Percentiles rank a stretch among this genome's conserved stretches.
Conservation (phyloP, 2,113 vertebrate species). For the Ctenomys sociabilis region DNA sequence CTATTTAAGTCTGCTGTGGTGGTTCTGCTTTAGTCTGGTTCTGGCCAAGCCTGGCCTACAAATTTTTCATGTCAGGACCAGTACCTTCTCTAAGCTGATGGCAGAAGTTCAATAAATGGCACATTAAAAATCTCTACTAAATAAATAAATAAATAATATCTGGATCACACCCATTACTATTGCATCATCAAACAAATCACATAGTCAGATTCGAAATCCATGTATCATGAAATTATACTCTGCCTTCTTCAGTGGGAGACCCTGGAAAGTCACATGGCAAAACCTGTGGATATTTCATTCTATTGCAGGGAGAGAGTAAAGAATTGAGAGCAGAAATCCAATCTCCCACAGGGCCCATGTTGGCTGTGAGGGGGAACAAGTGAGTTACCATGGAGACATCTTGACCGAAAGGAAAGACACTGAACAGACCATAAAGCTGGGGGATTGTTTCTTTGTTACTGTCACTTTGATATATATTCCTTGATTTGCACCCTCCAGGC, state of each 20-base stretch:
- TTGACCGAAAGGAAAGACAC: constrained; percentile 27
- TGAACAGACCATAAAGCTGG: neutral
- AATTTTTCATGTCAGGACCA: neutral
- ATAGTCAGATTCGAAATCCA: neutral
- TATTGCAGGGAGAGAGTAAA: neutral
- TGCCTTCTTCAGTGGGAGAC: neutral
- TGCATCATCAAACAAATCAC: neutral
- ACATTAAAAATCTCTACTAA: neutral
- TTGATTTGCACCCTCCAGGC: constrained; percentile 50
- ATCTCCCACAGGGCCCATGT: constrained; percentile 39
- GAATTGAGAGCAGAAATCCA: neutral
- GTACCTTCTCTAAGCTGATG: neutral
- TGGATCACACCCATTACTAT: neutral
- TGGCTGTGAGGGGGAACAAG: constrained; percentile 62
- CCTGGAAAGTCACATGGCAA: neutral
- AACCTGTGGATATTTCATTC: constrained; percentile 54
- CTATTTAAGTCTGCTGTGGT: neutral
- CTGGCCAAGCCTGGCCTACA: neutral
- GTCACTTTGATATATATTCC: constrained; percentile 19
- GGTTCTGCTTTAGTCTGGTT: neutral
- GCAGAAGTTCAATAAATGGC: neutral
- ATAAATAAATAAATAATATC: neutral
- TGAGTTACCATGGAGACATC: constrained; percentile 76
- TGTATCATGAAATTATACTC: neutral
- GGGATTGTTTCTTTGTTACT: constrained; percentile 1